phyloP scores from a whole-genome alignment of 2,113 vertebrate genomes.

The Gobiocypris rarus region DNA sequence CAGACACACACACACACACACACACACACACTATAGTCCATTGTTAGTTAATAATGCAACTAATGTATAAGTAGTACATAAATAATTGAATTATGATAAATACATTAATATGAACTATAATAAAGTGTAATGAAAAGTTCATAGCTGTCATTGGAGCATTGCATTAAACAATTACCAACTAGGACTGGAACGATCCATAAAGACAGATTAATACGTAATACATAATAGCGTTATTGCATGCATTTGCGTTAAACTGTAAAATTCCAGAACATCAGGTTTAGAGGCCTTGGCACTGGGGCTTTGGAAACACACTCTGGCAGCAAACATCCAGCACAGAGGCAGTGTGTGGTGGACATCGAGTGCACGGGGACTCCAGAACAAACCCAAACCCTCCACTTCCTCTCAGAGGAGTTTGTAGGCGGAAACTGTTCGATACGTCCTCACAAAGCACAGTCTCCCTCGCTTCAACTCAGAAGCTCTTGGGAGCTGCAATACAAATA shows the following conservation, averaged over 20 bases:
- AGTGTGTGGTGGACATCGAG: constrained; percentile 1
- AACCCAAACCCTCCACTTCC: background rate
- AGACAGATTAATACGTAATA: too few species aligned
- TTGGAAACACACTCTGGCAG: background rate
- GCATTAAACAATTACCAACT: background rate
- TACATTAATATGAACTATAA: too few species aligned
- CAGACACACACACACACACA: too few species aligned
- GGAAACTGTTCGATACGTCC: constrained; percentile 45
- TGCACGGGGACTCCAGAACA: background rate
- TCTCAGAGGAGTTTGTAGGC: constrained; percentile 31
- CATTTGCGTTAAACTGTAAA: too few species aligned
- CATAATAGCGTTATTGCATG: too few species aligned
- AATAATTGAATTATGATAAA: too few species aligned
- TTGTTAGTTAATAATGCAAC: too few species aligned
- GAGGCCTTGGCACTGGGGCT: background rate
- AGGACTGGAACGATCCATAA: background rate
- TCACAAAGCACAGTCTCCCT: constrained; percentile 59
- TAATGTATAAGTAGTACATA: too few species aligned
- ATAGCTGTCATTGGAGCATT: background rate
- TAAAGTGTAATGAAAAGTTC: too few species aligned
- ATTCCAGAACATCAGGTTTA: background rate
- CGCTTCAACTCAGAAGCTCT: constrained; percentile 58
- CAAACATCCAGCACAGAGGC: background rate
- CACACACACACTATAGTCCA: too few species aligned
- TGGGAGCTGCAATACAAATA: constrained; percentile 73